Percentiles rank a stretch among this genome's conserved stretches.
Conservation (phyloP, 2,113 vertebrate genomes). For the Catharus fuscescens region DNA sequence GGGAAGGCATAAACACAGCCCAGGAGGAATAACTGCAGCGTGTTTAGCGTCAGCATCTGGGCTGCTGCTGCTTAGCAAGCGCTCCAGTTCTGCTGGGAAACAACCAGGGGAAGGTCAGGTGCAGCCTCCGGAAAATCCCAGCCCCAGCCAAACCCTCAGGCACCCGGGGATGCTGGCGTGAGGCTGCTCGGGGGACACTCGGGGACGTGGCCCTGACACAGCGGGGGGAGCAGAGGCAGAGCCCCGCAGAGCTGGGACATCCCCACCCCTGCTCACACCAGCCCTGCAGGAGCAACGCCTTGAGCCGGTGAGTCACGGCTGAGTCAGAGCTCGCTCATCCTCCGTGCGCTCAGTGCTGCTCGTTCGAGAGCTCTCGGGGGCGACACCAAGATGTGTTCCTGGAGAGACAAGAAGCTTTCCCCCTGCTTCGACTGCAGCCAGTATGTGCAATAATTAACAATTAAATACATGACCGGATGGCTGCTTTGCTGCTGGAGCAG, state of each 20-base stretch:
- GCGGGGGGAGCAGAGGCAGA: not conserved
- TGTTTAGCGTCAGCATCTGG: not conserved
- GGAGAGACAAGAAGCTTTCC: not conserved
- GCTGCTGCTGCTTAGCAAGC: not conserved
- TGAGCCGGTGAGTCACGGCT: not conserved
- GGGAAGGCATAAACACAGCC: not conserved
- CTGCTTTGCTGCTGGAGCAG: not conserved
- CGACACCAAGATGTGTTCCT: rapidly evolving
- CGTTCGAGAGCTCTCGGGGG: rapidly evolving
- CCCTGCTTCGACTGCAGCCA: rapidly evolving
- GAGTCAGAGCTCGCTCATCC: conserved; percentile 5
- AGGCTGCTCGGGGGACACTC: not conserved
- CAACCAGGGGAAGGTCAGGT: not conserved
- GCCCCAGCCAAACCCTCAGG: not conserved
- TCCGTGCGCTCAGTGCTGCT: rapidly evolving
- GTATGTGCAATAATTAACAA: not conserved
- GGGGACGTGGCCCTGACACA: rapidly evolving
- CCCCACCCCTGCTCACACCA: not conserved
- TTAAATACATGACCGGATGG: not conserved
- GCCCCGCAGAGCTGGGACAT: not conserved
- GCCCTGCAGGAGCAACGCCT: not conserved
- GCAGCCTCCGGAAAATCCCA: not conserved
- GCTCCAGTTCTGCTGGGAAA: not conserved
- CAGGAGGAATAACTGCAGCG: not conserved
- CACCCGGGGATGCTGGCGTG: rapidly evolving